Evolutionary conservation across 2,888 invertebrate species (phyloP), one percentile per base, ranked within the genome.

Genomic region (Galerucella nymphaeae): DNA sequence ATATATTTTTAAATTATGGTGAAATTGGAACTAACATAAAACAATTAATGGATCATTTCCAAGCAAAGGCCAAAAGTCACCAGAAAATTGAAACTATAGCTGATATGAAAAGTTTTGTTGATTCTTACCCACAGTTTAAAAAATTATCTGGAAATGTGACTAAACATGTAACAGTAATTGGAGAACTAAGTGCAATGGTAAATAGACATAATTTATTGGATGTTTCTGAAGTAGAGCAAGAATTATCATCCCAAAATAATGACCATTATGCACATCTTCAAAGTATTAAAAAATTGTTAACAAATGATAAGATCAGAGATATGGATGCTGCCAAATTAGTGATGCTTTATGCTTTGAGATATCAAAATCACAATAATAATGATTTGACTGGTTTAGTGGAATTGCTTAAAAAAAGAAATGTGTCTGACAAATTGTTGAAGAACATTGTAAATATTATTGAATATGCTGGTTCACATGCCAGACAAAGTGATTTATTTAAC

Each of bases 31-130:
- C 96, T 82, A 98, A 96, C 59, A 98, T 99, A 79, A 98, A 99
- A 87, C 92, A 93, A 23, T 88, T 99, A 70, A 99, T 99, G 95
- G 98, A 99, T 74, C 97, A 98, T 83, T 99, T 98, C 87, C 83
- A 83, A 71, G 93, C 91, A 81, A 97, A 97, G 86, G 96, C 97
- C 2, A 95, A 98, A 85, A 96, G 95, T 82, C 97, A 98, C 82
- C 94, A 97, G 85, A 97, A 98, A 88, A 95, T 99, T 2, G 99
- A 99, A 88, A 97, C 97, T 81, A 99, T 99, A 82, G 91, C 95
- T 0, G 99, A 99, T 85, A 99, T 99, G 99, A 99, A 99, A 89
- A 94, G 92, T 82, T 99, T 99, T 86, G 96, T 99, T 0, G 99
- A 99, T 86, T 94, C 95, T 14, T 99, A 99, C 88, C 99, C 99